Evolutionary conservation across 1,140 invertebrate species (phyloP).

Genomic region (Antheraea pernyi): DNA sequence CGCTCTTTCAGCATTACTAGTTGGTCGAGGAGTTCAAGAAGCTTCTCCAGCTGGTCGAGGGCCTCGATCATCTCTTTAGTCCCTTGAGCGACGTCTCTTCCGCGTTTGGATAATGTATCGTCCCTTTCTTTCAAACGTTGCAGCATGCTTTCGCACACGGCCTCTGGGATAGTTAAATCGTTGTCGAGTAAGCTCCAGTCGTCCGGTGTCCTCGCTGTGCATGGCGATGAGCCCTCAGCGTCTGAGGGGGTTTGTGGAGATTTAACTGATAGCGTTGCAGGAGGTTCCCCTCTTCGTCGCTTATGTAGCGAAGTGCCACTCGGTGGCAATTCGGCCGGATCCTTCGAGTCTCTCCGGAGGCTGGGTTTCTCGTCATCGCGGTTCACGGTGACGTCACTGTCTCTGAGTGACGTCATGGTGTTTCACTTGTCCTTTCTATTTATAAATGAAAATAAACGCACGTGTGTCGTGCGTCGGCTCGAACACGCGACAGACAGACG

Average conservation of each 20-base stretch:
- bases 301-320: conserved; percentile 65
- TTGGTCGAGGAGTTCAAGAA: conserved; percentile 87
- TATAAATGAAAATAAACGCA: conserved; percentile 72
- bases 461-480: conserved; percentile 38
- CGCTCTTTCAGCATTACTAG: conserved; percentile 85
- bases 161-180: conserved; percentile 45
- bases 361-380: conserved; percentile 35
- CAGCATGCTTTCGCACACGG: conserved; percentile 62
- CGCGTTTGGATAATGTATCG: conserved; percentile 60
- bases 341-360: conserved; percentile 46
- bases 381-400: conserved; percentile 47
- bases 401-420: conserved; percentile 61
- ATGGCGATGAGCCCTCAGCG: conserved; percentile 64
- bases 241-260: conserved; percentile 60
- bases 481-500: conserved; percentile 29
- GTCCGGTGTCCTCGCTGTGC: conserved; percentile 53
- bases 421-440: conserved; percentile 46
- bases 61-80: conserved; percentile 80
- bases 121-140: conserved; percentile 59
- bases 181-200: conserved; percentile 47
- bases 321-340: conserved; percentile 58
- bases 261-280: conserved; percentile 61
- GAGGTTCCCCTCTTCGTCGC: conserved; percentile 63
- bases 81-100: conserved; percentile 64
- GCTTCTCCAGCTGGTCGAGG: conserved; percentile 88